These are phyloP conservation scores for Arothron firmamentum DNA, from an alignment of 2,113 vertebrate genomes.

Conservation along the genomic window DNA sequence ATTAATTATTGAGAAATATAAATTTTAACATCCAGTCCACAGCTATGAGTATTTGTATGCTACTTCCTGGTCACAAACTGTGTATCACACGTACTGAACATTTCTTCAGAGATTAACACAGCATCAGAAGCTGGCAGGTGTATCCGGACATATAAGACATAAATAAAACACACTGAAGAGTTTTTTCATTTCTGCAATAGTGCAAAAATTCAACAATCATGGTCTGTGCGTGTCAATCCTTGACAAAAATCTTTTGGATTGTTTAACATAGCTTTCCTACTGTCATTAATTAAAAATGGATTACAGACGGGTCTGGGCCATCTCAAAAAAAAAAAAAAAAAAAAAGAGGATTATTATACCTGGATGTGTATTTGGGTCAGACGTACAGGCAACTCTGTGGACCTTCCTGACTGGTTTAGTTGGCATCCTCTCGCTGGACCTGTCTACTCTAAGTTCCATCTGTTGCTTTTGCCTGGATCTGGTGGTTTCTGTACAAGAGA, in stretches of 20 bases:
- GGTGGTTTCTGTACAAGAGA: conserved; percentile 52
- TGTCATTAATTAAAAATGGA: conserved; percentile 41
- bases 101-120: conserved; percentile 45
- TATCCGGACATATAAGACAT: neutral
- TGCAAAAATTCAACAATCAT: neutral
- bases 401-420: conserved; percentile 84
- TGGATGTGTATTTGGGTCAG: conserved; percentile 80
- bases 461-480: conserved; percentile 64
- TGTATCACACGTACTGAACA: conserved; percentile 51
- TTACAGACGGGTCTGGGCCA: conserved; percentile 4
- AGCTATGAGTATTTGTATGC: conserved; percentile 2
- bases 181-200: neutral
- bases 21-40: neutral
- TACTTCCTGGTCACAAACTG: conserved; percentile 26
- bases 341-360: conserved; percentile 71
- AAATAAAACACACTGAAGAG: conserved; percentile 2
- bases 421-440: conserved; percentile 78
- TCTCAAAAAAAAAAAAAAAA: neutral
- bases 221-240: conserved; percentile 1
- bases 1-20: neutral
- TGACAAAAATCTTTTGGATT: conserved; percentile 1
- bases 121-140: conserved; percentile 2
- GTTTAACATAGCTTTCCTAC: conserved; percentile 31
- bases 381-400: conserved; percentile 73
- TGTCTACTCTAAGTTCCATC: conserved; percentile 70